Evolutionary conservation across 2,797 vertebrate species (phyloP), one percentile per base, ranked within the genome.

Genomic region (Brachyalestes nurse): DNA sequence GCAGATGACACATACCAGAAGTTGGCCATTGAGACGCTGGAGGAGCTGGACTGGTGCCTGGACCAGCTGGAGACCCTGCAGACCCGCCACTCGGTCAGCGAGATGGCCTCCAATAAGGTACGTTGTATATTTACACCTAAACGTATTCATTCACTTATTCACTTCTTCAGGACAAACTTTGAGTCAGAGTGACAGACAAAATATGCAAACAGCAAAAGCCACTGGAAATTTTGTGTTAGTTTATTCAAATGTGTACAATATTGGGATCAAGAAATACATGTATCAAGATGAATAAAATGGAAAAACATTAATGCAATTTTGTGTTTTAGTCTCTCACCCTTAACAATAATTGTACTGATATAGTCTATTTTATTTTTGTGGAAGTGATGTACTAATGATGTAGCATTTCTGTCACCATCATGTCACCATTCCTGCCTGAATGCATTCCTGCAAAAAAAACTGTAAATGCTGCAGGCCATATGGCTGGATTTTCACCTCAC

Each of bases 61-160:
- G 96, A 98, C 84, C 97, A 98, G 90, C 92, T 99, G 91, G 97
- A 98, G 92, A 97, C 97, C 0, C 90, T 99, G 85, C 97, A 98
- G 92, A 97, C 97, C 0, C 90, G 95, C 45, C 92, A 97, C 86
- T 98, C 97, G 0, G 97, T 98, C 88, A 95, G 97, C 34, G 97
- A 97, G 87, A 98, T 98, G 97, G 97, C 97, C 4, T 99, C 97
- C 85, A 97, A 95, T 89, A 99, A 98, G 96, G 97, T 97, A 88
- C 92, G 23, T 21, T 57, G 2, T 13, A 61, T 17, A 23, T 61
- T 42, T 79, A 13, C n/a, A 62, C 28, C 14, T 53, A 17, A 5
- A 58, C n/a, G 4, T 42, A n/a, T 67, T 42, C 4, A 16, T 64
- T 21, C 14, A 21, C 10, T 45, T 45, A 10, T 2, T 8, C 42